phyloP scores from a whole-genome alignment of 2,888 invertebrate genomes.

The Cataglyphis livida region DNA sequence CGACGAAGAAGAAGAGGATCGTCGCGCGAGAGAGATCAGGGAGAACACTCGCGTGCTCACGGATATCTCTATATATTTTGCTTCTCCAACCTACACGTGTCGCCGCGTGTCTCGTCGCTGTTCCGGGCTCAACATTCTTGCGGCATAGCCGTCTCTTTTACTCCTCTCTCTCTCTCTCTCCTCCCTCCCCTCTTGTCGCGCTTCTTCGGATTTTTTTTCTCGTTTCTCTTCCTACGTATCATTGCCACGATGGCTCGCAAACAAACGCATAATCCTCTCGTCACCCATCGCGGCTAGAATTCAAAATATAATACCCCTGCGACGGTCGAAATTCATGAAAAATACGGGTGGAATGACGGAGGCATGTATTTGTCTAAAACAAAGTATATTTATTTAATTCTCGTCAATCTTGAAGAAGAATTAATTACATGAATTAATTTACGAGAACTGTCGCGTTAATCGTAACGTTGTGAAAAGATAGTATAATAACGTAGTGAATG shows the following conservation, averaged over 20 bases:
- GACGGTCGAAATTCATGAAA: conserved; percentile 28
- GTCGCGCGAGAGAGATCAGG: conserved; percentile 56
- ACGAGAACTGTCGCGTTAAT: conserved; percentile 13
- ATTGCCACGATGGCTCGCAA: conserved; percentile 67
- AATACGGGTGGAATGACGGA: background rate
- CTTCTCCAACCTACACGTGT: conserved; percentile 83
- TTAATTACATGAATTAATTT: conserved; percentile 22
- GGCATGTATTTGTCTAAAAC: background rate
- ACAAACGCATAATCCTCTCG: conserved; percentile 82
- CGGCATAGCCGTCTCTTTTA: conserved; percentile 60
- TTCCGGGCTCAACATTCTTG: conserved; percentile 82
- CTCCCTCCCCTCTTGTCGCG: conserved; percentile 36
- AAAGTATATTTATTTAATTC: background rate
- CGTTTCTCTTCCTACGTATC: conserved; percentile 65
- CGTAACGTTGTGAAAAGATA: conserved; percentile 25
- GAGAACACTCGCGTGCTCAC: conserved; percentile 71
- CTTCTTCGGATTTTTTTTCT: conserved; percentile 27
- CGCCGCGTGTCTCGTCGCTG: conserved; percentile 81
- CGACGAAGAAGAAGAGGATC: conserved; percentile 41
- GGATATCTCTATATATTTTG: conserved; percentile 72
- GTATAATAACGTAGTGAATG: conserved; percentile 16
- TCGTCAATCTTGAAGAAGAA: background rate
- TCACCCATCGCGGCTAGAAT: conserved; percentile 67
- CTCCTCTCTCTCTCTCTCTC: conserved; percentile 63
- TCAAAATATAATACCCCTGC: conserved; percentile 58